Base-by-base conservation (phyloP, 2,888 invertebrate genomes). In the Hermaeophaga mercurialis region DNA sequence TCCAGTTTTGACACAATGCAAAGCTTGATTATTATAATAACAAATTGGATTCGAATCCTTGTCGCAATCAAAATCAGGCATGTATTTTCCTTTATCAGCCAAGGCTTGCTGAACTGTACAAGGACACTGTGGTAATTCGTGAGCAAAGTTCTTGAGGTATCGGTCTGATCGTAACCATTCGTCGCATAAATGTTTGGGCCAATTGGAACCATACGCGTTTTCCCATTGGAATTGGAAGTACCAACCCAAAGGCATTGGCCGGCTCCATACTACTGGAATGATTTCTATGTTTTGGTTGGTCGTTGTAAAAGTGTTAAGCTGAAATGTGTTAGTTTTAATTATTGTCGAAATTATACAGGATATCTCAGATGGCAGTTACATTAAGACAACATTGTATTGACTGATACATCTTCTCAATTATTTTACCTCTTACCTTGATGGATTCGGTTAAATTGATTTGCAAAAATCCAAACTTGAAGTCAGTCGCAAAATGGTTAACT, bases 181-280 rank as follows among this genome's bases (percentile, higher is more conserved):
- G 75, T 93, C 89, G 76, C 98, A 98, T 71, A 94, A 82, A 3
- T 84, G 79, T 56, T 87, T 83, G 0, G 94, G 84, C 97, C 97
- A 98, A 54, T 86, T 84, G 3, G 76, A 73, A 0, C 97, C 97
- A 67, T 90, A 86, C 43, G 84, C 75, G 12, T 86, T 80, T 73
- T 91, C 88, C 96, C 96, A 96, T 75, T 95, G 94, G 0, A 89
- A 86, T 0, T 84, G 85, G 73, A 95, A 94, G 75, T 96, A 96
- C 96, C 96, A 96, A 1, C 84, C 94, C 8, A 96, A 79, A 1
- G 96, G 96, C 62, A 96, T 90, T 0, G 96, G 94, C 55, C 88
- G 85, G 71, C 94, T 94, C 96, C 96, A 96, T 8, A 96, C 80
- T 0, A 90, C 82, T 0, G 76, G 76, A 1, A 71, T 75, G 18